phyloP scores from a whole-genome alignment of 2,113 vertebrate genomes.

The Phasianus colchicus region DNA sequence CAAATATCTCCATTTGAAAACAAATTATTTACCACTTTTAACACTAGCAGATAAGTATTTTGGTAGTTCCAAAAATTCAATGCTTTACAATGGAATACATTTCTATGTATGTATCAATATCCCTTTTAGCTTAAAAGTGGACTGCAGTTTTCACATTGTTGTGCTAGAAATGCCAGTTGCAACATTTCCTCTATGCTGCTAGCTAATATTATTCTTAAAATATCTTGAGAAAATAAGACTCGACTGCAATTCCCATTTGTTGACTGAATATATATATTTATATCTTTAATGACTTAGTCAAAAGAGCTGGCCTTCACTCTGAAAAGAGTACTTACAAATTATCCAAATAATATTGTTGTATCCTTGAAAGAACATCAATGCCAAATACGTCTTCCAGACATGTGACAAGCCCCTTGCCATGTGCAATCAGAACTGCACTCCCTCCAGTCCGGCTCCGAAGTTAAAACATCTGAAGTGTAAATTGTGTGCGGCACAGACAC shows the following conservation, averaged over 20 bases:
- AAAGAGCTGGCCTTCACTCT: neutral
- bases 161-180: neutral
- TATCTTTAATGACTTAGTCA: neutral
- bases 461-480: slow-evolving; percentile 68
- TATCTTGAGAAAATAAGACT: neutral
- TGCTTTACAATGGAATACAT: neutral
- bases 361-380: slow-evolving; percentile 1
- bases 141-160: neutral
- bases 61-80: neutral
- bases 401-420: neutral
- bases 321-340: neutral
- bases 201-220: neutral
- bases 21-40: neutral
- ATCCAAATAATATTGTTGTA: neutral
- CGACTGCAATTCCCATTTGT: neutral
- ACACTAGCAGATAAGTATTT: neutral
- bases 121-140: neutral
- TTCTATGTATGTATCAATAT: neutral
- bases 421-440: neutral
- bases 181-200: neutral
- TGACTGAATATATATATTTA: neutral
- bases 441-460: slow-evolving; percentile 14
- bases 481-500: slow-evolving; percentile 59
- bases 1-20: neutral
- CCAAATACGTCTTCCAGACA: neutral